Evolutionary conservation across 2,888 invertebrate species (phyloP), one percentile per base, ranked within the genome.

Genomic region (Synanthedon formicaeformis): DNA sequence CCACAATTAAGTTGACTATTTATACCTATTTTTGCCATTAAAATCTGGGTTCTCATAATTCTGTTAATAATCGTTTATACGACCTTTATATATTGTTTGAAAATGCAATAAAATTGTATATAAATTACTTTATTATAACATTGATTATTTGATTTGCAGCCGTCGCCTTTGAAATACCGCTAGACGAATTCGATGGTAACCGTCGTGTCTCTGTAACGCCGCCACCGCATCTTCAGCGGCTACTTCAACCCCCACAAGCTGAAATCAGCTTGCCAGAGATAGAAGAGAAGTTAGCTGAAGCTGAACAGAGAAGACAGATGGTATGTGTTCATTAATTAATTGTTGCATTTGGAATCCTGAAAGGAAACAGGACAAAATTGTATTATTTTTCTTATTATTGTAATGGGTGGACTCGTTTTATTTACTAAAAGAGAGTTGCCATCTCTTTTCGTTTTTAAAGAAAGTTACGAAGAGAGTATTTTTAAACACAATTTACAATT

Each of bases 241-340:
- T 93, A 48, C 89, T 93, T 62, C 92, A 92, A 57, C 89, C 90
- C 4, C 88, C 90, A 2, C 84, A 85, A 51, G 75, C 88, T 0
- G 89, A 89, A 16, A 84, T 90, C 60, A 89, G 89, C 41, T 75
- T 92, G 48, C 90, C 91, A 23, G 90, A 91, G 56, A 86, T 94
- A 40, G 90, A 91, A 64, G 92, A 91, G 66, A 93, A 92, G 66
- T 79, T 93, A 57, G 92, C 92, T 16, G 92, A 92, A 55, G 94
- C 94, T 0, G 93, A 94, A 64, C 88, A 89, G 57, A 86, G 94
- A 56, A 88, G 94, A 54, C 89, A 89, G 61, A 89, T 91, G 81
- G 88, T 86, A 62, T 64, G 60, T 53, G 8, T 49, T 18, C 8
- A 34, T 34, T 34, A 10, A 34, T 34, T 34, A 10, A 10, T 34